Evolutionary conservation across 2,888 invertebrate genomes (phyloP).

Genomic region (Stenchaetothrips biformis): DNA sequence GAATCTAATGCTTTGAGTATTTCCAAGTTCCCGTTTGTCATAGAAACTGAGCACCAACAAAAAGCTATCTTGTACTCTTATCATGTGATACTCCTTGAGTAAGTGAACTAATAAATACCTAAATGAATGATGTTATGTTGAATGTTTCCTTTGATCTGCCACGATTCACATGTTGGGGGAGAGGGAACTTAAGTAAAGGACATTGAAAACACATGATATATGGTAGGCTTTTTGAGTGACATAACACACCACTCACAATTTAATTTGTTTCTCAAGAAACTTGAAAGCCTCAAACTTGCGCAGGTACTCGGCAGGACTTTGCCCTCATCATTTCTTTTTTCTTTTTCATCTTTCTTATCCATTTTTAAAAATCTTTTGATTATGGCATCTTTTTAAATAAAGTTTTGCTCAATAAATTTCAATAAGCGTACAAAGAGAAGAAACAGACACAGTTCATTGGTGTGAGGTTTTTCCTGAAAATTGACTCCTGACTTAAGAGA

Average conservation of each 20-base stretch:
- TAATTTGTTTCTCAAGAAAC: neutral
- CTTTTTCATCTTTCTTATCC: neutral
- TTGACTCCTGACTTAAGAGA: neutral
- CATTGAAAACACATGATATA: neutral
- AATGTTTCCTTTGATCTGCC: neutral
- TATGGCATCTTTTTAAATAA: neutral
- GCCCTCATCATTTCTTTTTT: neutral
- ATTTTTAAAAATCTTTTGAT: neutral
- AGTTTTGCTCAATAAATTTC: neutral
- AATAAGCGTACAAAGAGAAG: neutral
- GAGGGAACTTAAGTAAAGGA: neutral
- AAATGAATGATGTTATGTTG: neutral
- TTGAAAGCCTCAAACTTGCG: neutral
- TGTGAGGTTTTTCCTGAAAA: neutral
- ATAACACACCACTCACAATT: neutral
- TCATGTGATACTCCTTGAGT: neutral
- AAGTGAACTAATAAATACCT: neutral
- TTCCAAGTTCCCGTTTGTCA: neutral
- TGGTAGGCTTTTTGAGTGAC: neutral
- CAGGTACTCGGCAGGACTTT: conserved; percentile 3
- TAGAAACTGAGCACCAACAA: neutral
- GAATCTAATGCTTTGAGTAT: too few relatives aligned
- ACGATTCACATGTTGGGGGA: too few relatives aligned
- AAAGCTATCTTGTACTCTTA: neutral
- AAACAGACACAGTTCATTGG: neutral